Evolutionary conservation across 2,113 vertebrate species (phyloP), one percentile per base, ranked within the genome.

Genomic region (Alectura lathami): DNA sequence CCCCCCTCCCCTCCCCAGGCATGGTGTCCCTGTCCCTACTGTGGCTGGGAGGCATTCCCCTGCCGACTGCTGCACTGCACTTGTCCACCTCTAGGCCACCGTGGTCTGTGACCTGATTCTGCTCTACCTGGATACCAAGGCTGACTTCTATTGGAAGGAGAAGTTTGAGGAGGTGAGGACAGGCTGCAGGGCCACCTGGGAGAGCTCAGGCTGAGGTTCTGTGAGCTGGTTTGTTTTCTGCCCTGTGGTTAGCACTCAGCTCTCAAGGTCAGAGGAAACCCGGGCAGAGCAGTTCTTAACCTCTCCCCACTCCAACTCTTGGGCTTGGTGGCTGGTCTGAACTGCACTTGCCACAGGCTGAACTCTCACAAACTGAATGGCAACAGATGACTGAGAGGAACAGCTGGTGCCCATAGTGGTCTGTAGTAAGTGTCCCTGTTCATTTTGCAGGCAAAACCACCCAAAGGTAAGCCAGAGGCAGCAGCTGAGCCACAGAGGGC

Each of bases 81-180:
- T 43, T 68, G 36, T 91, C 32, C 86, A 15, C 66, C 84, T 53
- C 17, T 72, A 98, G 98, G 97, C 96, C 85, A 97, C 98, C 0
- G 89, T 98, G 92, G 30, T 98, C 76, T 98, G 98, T 88, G 98
- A 98, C 79, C 91, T 98, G 86, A 90, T 98, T 60, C 94, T 98
- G 32, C 84, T 98, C 40, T 98, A 98, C 12, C 93, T 98, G 85
- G 98, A 98, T 20, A 73, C 83, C 9, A 96, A 98, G 88, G 96
- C 97, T n/a, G 91, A 94, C 59, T 89, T 98, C 90, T 98, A 98
- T 15, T 94, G 98, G 97, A 96, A 88, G 26, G 97, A 77, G 42
- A 98, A 98, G 70, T 98, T 97, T 2, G 98, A 98, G 88, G 97
- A 98, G 97, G 98, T 98, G 79, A 91, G 93, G 62, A 15, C 13